These are phyloP conservation scores for Tetrax tetrax DNA, from an alignment of 2,113 vertebrate species.

Conservation along the genomic window DNA sequence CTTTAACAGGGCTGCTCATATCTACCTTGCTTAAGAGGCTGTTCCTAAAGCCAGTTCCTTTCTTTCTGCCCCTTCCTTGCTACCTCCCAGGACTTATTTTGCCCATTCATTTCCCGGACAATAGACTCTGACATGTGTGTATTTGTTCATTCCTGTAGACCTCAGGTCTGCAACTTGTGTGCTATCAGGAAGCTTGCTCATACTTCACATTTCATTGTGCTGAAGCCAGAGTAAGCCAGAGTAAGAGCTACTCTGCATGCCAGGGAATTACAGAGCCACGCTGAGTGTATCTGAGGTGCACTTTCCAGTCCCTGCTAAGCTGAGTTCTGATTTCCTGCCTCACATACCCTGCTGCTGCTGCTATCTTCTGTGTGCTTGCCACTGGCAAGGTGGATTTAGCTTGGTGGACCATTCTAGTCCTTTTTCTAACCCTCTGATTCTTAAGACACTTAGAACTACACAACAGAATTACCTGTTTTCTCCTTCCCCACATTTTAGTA, in stretches of 20 bases:
- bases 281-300: neutral
- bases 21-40: neutral
- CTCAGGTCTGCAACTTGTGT: neutral
- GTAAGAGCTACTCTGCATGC: neutral
- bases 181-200: neutral
- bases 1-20: neutral
- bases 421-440: neutral
- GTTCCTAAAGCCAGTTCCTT: neutral
- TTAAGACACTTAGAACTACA: neutral
- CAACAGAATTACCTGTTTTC: neutral
- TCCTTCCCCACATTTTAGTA: neutral
- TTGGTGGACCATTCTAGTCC: neutral
- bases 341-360: neutral
- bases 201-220: neutral
- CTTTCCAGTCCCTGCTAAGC: neutral
- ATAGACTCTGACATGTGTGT: neutral
- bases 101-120: neutral
- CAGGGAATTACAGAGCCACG: neutral
- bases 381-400: neutral
- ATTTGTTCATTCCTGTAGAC: neutral
- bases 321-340: neutral
- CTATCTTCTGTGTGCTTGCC: neutral
- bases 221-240: neutral
- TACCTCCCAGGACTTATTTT: neutral
- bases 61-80: neutral